Percentiles rank a stretch among this genome's conserved stretches.
phyloP scores from a whole-genome alignment of 2,888 invertebrate genomes.

The Opisthograptis luteolata region DNA sequence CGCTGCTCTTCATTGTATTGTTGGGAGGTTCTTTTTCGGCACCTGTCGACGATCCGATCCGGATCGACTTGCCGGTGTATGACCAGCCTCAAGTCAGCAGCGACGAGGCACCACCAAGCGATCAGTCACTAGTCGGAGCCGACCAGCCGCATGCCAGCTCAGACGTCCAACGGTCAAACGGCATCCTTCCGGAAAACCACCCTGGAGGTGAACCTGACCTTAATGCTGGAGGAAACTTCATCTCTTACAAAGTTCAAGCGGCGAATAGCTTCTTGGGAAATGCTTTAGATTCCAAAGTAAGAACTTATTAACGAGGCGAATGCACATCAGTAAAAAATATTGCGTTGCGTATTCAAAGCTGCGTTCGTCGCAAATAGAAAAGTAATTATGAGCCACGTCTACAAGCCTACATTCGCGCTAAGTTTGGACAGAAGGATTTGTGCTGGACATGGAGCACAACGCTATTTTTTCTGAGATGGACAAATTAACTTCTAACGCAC shows the following conservation, averaged over 20 bases:
- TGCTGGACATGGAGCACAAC: too few species aligned
- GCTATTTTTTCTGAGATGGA: too few species aligned
- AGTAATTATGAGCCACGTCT: too few species aligned
- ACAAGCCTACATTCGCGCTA: too few species aligned
- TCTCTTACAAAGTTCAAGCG: slow-evolving; percentile 53
- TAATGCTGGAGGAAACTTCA: slow-evolving; percentile 45
- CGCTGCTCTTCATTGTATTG: slow-evolving; percentile 41
- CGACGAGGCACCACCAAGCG: slow-evolving; percentile 53
- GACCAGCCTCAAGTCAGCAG: slow-evolving; percentile 49
- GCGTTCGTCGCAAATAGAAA: too few species aligned
- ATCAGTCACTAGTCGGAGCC: slow-evolving; percentile 47
- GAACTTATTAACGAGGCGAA: too few species aligned
- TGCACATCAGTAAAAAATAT: too few species aligned
- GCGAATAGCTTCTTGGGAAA: slow-evolving; percentile 46
- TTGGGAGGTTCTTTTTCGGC: slow-evolving; percentile 48
- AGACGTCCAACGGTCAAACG: slow-evolving; percentile 40
- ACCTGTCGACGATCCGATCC: slow-evolving; percentile 67
- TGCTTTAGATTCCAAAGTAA: slow-evolving; percentile 45
- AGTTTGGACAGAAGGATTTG: too few species aligned
- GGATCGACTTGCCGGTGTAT: slow-evolving; percentile 73
- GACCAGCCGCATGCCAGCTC: slow-evolving; percentile 49
- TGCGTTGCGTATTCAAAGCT: too few species aligned
- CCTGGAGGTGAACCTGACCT: slow-evolving; percentile 52
- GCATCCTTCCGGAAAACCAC: slow-evolving; percentile 55
- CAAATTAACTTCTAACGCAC: too few species aligned